These are phyloP conservation scores for Lasioglossum leucozonium DNA, from an alignment of 2,888 invertebrate species.

Conservation along the genomic window DNA sequence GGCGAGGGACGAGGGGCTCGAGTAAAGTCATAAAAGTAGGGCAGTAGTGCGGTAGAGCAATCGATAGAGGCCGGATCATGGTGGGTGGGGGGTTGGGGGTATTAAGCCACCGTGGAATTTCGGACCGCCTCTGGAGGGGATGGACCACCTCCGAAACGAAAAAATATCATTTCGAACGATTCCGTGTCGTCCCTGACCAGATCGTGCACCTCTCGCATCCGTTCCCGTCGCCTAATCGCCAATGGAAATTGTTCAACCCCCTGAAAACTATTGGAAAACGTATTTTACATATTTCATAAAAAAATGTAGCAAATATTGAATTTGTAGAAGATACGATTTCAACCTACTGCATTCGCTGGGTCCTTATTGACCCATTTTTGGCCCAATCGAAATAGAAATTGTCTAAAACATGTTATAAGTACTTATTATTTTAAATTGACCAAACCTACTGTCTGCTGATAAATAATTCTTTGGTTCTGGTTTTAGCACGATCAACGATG, in stretches of 20 bases:
- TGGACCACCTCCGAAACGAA: neutral
- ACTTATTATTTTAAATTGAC: neutral
- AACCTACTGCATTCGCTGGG: neutral
- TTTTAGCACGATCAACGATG: neutral
- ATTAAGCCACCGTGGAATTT: slow-evolving; percentile 74
- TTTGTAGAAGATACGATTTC: neutral
- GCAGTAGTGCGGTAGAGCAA: slow-evolving; percentile 83
- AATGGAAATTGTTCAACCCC: neutral
- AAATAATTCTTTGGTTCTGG: neutral
- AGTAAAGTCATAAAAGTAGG: slow-evolving; percentile 81
- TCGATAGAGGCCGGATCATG: slow-evolving; percentile 82
- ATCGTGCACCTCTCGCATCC: neutral
- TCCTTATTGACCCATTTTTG: neutral
- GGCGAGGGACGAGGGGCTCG: slow-evolving; percentile 53
- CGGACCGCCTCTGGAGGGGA: slow-evolving; percentile 44
- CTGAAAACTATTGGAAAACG: neutral
- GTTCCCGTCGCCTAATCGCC: neutral
- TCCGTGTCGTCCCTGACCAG: neutral
- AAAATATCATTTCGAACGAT: neutral
- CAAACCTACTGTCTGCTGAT: neutral
- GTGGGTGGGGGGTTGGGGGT: slow-evolving; percentile 40
- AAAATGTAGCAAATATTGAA: neutral
- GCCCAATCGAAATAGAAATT: too few species aligned
- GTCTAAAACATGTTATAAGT: neutral
- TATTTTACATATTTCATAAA: neutral